Conservation (phyloP, 2,888 invertebrate species). For the Achlya flavicornis region DNA sequence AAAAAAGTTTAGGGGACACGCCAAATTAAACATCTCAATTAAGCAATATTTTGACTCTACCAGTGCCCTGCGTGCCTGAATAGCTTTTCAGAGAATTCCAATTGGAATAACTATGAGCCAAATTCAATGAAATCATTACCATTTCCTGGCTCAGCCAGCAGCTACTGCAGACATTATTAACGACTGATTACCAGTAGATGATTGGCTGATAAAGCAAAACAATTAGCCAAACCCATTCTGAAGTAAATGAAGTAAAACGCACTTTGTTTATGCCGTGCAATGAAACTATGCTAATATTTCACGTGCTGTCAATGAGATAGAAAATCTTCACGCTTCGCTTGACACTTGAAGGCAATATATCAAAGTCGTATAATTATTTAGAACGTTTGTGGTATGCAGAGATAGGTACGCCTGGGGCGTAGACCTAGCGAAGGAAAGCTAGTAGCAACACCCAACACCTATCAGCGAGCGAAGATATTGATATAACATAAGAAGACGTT, state of each 20-base stretch:
- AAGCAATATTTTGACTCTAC: too few relatives aligned
- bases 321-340: not conserved
- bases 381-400: not conserved
- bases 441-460: not conserved
- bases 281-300: not conserved
- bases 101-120: too few relatives aligned
- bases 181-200: too few relatives aligned
- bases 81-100: too few relatives aligned
- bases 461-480: not conserved
- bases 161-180: too few relatives aligned
- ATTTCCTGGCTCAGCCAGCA: too few relatives aligned
- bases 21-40: too few relatives aligned
- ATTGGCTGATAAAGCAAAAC: not conserved
- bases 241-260: constrained; percentile 13
- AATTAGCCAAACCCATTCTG: not conserved
- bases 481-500: not conserved
- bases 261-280: not conserved
- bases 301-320: not conserved
- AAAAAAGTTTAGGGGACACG: too few relatives aligned
- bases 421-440: not conserved
- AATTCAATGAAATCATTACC: too few relatives aligned
- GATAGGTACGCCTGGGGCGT: not conserved
- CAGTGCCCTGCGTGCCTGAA: too few relatives aligned
- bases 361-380: constrained; percentile 1
- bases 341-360: constrained; percentile 1